Conservation (phyloP, 2,113 vertebrate species). For the Neolamprologus toae region DNA sequence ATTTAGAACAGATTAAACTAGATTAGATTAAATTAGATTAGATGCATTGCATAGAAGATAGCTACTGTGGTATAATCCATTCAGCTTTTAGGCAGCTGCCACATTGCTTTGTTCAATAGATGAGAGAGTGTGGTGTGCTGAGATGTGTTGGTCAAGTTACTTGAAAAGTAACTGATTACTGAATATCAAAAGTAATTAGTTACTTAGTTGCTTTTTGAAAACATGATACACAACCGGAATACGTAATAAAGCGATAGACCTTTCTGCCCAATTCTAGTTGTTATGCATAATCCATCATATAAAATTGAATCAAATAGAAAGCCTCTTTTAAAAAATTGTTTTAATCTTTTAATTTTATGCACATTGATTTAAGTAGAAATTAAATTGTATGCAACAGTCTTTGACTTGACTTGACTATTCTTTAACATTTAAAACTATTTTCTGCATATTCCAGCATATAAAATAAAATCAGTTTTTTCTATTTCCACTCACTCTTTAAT, state of each 20-base stretch:
- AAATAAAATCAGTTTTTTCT: background rate
- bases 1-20: background rate
- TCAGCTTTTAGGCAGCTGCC: background rate
- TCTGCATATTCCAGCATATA: background rate
- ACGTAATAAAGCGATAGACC: background rate
- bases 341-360: background rate
- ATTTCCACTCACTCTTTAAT: background rate
- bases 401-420: background rate
- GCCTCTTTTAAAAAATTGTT: background rate
- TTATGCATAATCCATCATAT: background rate
- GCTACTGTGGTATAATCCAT: background rate
- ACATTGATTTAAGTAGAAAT: background rate
- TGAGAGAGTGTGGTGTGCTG: background rate
- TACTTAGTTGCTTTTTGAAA: background rate
- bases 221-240: background rate
- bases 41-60: background rate
- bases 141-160: background rate
- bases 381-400: background rate
- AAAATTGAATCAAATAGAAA: background rate
- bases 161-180: background rate
- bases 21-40: background rate
- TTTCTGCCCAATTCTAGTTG: background rate
- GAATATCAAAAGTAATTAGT: background rate
- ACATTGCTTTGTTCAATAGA: background rate
- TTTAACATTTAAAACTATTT: background rate